phyloP scores from a whole-genome alignment of 2,113 vertebrate species.

The Lepidothrix coronata region DNA sequence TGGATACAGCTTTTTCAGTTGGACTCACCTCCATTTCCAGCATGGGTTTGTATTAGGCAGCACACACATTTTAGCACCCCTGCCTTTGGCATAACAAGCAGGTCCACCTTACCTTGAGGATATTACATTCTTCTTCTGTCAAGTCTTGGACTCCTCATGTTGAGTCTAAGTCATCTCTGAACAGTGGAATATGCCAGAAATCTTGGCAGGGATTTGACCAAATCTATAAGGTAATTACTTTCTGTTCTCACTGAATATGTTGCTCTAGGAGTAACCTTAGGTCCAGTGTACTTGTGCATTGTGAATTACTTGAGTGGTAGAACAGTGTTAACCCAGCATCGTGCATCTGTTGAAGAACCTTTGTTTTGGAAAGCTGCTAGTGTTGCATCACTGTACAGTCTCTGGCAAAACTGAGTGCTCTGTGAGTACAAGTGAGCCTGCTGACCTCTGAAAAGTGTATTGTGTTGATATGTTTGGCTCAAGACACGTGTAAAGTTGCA shows the following conservation, averaged over 20 bases:
- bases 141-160: background rate
- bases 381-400: background rate
- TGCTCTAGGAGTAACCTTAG: background rate
- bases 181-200: background rate
- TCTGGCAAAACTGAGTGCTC: background rate
- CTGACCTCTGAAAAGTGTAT: background rate
- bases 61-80: background rate
- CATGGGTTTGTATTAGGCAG: background rate
- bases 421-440: background rate
- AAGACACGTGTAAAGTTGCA: background rate
- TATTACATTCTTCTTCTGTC: background rate
- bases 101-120: background rate
- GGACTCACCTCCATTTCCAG: background rate
- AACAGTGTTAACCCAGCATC: background rate
- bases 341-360: accelerated
- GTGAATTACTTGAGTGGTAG: background rate
- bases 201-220: background rate
- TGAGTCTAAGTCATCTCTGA: background rate
- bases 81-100: background rate
- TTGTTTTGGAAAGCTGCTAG: background rate
- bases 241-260: background rate
- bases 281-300: background rate
- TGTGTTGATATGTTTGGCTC: background rate
- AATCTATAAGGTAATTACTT: background rate
- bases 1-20: background rate